phyloP scores from a whole-genome alignment of 1,140 invertebrate species.

The Hypsibius dujardini region DNA sequence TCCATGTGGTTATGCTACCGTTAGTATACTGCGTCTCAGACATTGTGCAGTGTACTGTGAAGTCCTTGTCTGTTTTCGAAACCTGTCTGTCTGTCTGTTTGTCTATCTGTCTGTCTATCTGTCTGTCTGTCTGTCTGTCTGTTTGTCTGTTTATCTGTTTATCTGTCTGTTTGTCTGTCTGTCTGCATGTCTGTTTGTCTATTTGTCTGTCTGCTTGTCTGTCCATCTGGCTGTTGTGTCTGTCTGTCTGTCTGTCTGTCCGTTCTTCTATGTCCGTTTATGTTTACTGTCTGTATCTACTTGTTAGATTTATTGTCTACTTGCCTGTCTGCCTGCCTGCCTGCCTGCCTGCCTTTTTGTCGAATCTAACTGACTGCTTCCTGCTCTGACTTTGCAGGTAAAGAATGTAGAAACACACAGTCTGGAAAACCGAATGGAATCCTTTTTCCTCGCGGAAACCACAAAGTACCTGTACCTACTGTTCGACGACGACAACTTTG shows the following conservation, averaged over 20 bases:
- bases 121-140: too few relatives aligned
- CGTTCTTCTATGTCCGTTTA: neutral
- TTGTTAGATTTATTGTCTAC: too few relatives aligned
- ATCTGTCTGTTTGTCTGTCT: too few relatives aligned
- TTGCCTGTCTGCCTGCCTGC: too few relatives aligned
- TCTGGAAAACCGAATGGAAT: conserved; percentile 46
- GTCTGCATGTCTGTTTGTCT: neutral
- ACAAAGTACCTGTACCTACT: conserved; percentile 52
- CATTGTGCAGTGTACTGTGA: neutral
- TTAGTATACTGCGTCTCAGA: conserved; percentile 33
- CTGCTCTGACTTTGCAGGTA: conserved; percentile 33
- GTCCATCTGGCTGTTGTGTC: too few relatives aligned
- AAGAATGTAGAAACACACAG: conserved; percentile 49
- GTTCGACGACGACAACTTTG: conserved; percentile 88
- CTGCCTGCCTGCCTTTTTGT: neutral
- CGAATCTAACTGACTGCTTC: neutral
- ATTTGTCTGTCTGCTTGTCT: neutral
- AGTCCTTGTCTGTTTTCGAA: too few relatives aligned
- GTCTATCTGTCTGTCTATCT: too few relatives aligned
- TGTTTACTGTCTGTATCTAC: neutral
- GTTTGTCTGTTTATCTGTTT: too few relatives aligned
- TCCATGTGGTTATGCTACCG: conserved; percentile 91
- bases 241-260: too few relatives aligned
- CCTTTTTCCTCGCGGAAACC: conserved; percentile 46
- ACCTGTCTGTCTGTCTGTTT: too few relatives aligned